A percentile compares a stretch with the other conserved stretches of the same genome.
Conservation (phyloP, 2,888 invertebrate genomes). For the Baronia brevicornis region DNA sequence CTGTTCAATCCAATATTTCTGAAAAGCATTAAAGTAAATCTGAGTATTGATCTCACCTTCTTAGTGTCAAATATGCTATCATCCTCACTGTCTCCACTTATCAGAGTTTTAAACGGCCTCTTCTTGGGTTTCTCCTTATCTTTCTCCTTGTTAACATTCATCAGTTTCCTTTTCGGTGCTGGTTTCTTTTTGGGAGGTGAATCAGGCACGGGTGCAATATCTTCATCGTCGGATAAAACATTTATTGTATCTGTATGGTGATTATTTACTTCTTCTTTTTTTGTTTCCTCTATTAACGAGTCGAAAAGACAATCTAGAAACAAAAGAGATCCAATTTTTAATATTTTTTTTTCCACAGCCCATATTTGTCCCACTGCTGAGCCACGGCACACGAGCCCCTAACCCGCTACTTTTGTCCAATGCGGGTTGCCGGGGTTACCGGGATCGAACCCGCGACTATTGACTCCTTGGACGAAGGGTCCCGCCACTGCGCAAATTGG, state of each 20-base stretch:
- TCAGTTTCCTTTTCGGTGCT: slow-evolving; percentile 46
- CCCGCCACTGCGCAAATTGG: no score
- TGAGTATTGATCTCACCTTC: slow-evolving; percentile 58
- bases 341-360: no score
- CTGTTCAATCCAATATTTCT: no score
- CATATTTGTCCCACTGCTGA: no score
- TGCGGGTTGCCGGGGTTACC: no score
- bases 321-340: no score
- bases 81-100: slow-evolving; percentile 55
- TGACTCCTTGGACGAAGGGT: no score
- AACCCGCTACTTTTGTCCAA: no score
- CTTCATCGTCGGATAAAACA: slow-evolving; percentile 43
- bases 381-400: no score
- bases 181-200: slow-evolving; percentile 53
- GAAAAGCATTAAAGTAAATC: no score
- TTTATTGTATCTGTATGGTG: slow-evolving; percentile 22
- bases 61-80: slow-evolving; percentile 67
- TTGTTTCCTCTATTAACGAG: slow-evolving; percentile 65
- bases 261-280: slow-evolving; percentile 40
- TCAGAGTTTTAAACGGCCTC: slow-evolving; percentile 44
- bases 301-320: slow-evolving; percentile 65
- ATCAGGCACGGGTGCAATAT: slow-evolving; percentile 19
- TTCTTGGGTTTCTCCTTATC: slow-evolving; percentile 56
- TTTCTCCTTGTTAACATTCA: slow-evolving; percentile 34
- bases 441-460: no score